Conservation (phyloP, 2,888 invertebrate genomes). For the Omphaloscelis lunosa region DNA sequence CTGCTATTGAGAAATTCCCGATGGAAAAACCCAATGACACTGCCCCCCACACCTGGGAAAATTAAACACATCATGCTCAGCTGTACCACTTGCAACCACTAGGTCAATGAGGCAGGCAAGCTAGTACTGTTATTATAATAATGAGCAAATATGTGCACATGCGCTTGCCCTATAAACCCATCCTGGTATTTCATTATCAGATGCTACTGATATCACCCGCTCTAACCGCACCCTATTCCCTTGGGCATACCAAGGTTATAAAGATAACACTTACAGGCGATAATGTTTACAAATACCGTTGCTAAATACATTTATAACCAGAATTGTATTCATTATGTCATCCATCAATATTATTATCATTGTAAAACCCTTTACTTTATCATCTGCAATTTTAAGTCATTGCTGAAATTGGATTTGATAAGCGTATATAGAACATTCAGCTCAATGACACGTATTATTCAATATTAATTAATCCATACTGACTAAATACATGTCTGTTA, state of each 20-base stretch:
- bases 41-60: not conserved
- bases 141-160: slow-evolving; percentile 6
- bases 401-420: slow-evolving; percentile 52
- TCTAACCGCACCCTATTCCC: slow-evolving; percentile 50
- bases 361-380: slow-evolving; percentile 45
- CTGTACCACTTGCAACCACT: not conserved
- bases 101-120: no score
- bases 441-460: slow-evolving; percentile 32
- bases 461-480: slow-evolving; percentile 55
- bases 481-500: slow-evolving; percentile 42
- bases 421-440: slow-evolving; percentile 18
- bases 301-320: slow-evolving; percentile 41
- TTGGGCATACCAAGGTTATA: slow-evolving; percentile 46
- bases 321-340: slow-evolving; percentile 64
- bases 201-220: slow-evolving; percentile 39
- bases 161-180: slow-evolving; percentile 25
- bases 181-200: slow-evolving; percentile 34
- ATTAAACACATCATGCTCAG: not conserved
- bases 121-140: slow-evolving; percentile 26
- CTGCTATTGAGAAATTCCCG: not conserved
- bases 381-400: slow-evolving; percentile 46
- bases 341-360: slow-evolving; percentile 63
- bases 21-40: not conserved
- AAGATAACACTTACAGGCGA: slow-evolving; percentile 40
- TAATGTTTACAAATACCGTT: slow-evolving; percentile 53